phyloP scores from a whole-genome alignment of 37 sponge, comb jelly and placozoan genomes.

The Cliona cf. orientalis region DNA sequence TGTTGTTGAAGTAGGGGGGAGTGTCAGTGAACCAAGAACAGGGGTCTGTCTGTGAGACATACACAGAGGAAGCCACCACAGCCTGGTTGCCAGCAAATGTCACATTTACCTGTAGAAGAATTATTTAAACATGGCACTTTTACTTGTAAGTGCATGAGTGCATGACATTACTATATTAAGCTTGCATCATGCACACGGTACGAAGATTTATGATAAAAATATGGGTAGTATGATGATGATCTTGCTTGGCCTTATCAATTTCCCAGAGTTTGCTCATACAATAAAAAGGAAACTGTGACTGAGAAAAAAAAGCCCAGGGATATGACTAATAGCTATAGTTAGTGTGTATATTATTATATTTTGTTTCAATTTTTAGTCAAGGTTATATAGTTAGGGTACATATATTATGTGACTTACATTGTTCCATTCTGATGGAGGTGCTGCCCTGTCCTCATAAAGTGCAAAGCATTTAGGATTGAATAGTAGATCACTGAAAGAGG shows the following conservation, averaged over 20 bases:
- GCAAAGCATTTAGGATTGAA: slow-evolving; percentile 48
- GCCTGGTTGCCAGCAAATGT: slow-evolving; percentile 43
- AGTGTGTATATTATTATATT: too few species aligned
- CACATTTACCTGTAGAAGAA: slow-evolving; percentile 18
- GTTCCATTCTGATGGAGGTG: slow-evolving; percentile 53
- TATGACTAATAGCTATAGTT: too few species aligned
- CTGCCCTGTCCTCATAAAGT: slow-evolving; percentile 33
- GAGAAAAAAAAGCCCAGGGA: too few species aligned
- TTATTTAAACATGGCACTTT: too few species aligned
- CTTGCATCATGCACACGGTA: background rate
- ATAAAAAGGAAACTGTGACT: too few species aligned
- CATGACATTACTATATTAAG: background rate
- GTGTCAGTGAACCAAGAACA: slow-evolving; percentile 39
- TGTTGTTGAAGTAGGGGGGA: slow-evolving; percentile 24
- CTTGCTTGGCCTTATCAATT: too few species aligned
- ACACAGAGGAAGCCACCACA: slow-evolving; percentile 46
- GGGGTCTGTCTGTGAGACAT: background rate
- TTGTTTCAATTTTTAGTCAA: too few species aligned
- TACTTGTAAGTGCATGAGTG: background rate
- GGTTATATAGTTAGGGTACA: too few species aligned
- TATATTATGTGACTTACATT: too few species aligned
- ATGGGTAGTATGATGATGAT: background rate
- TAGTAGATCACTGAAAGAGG: slow-evolving; percentile 15
- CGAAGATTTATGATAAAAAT: background rate
- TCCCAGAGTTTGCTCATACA: too few species aligned